These are phyloP conservation scores for Bucco capensis DNA, from an alignment of 2,113 vertebrate genomes.

Conservation along the genomic window DNA sequence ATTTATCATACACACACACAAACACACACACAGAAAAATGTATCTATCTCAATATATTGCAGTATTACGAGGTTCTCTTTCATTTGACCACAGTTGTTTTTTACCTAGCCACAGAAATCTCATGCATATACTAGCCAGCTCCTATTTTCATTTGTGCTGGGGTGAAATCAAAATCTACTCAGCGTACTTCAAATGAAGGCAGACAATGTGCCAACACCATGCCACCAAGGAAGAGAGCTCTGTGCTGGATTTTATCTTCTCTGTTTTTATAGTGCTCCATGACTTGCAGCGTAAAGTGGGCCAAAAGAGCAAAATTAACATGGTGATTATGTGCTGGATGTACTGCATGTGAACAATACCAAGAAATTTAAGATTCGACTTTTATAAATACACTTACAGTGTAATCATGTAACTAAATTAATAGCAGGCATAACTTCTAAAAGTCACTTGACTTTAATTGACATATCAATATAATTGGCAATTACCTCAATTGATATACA, in stretches of 20 bases:
- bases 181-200: neutral
- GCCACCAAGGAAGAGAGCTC: conserved; percentile 22
- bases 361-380: conserved; percentile 10
- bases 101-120: conserved; percentile 47
- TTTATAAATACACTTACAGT: conserved; percentile 12
- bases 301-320: neutral
- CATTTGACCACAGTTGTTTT: conserved; percentile 41
- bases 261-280: neutral
- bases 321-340: neutral
- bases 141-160: conserved; percentile 29
- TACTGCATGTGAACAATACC: neutral
- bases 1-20: neutral
- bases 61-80: neutral
- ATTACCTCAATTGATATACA: conserved; percentile 64
- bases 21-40: neutral
- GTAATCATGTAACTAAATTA: conserved; percentile 12
- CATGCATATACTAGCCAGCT: neutral
- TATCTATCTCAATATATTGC: neutral
- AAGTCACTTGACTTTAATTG: conserved; percentile 65
- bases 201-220: neutral
- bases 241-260: neutral
- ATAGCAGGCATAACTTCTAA: conserved; percentile 55
- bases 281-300: neutral
- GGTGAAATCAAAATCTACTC: conserved; percentile 6
- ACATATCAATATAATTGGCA: conserved; percentile 63